A percentile compares a stretch with the other conserved stretches of the same genome.
These are phyloP conservation scores for Lordiphosa andalusiaca DNA, from an alignment of 2,888 invertebrate species.

Conservation along the genomic window DNA sequence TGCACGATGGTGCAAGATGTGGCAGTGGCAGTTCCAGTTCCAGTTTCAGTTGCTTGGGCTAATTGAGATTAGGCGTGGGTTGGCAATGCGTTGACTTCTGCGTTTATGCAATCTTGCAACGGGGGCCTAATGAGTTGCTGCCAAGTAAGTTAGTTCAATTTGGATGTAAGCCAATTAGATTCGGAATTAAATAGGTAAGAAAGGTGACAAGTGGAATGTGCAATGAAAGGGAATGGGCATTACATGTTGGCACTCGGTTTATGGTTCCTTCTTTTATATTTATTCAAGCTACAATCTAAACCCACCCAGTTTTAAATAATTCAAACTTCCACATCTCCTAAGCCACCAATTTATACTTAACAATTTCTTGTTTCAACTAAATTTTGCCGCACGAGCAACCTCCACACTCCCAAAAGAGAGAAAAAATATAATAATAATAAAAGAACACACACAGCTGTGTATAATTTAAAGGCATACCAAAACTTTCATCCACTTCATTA, in stretches of 20 bases:
- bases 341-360: conserved; percentile 38
- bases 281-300: too few relatives aligned
- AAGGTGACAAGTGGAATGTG: too few relatives aligned
- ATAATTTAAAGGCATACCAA: conserved; percentile 37
- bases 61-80: conserved; percentile 57
- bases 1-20: not conserved
- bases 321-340: conserved; percentile 27
- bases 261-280: too few relatives aligned
- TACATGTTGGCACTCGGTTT: too few relatives aligned
- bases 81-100: conserved; percentile 43
- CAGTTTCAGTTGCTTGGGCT: conserved; percentile 30
- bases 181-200: not conserved
- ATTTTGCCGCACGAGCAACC: conserved; percentile 38
- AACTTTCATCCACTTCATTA: conserved; percentile 58
- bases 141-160: conserved; percentile 21
- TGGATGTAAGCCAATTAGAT: conserved; percentile 32
- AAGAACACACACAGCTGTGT: conserved; percentile 9
- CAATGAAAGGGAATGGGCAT: too few relatives aligned
- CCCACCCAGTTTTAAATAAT: too few relatives aligned
- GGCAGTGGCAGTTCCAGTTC: not conserved
- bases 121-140: conserved; percentile 21
- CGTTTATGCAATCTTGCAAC: conserved; percentile 38
- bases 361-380: conserved; percentile 38
- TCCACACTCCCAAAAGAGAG: conserved; percentile 13
- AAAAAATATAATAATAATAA: not conserved